These are phyloP conservation scores for Dolichoris vasculosae DNA, from an alignment of 1,140 invertebrate genomes.

Conservation along the genomic window DNA sequence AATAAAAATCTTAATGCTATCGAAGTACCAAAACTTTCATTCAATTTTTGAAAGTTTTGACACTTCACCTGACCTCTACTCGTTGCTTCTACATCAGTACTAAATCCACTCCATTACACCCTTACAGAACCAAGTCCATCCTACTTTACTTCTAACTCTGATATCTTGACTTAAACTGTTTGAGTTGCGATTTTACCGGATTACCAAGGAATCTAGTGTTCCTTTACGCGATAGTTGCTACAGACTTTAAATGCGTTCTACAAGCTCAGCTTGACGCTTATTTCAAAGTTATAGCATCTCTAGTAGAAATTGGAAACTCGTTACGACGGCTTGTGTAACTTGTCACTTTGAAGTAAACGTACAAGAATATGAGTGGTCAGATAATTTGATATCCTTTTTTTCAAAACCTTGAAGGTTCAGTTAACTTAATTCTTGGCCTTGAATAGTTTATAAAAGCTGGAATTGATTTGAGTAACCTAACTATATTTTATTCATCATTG, in stretches of 20 bases:
- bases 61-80: background rate
- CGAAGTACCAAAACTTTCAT: background rate
- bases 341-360: background rate
- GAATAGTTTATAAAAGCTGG: background rate
- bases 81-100: conserved; percentile 27
- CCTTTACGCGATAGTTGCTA: conserved; percentile 37
- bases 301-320: no score
- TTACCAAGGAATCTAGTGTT: conserved; percentile 65
- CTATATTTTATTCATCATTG: no score
- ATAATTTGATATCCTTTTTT: background rate
- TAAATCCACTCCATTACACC: conserved; percentile 64
- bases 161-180: conserved; percentile 69
- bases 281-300: background rate
- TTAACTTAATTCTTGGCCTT: background rate
- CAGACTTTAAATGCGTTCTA: background rate
- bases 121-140: conserved; percentile 55
- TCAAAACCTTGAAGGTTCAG: background rate
- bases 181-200: conserved; percentile 71
- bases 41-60: background rate
- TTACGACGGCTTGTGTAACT: background rate
- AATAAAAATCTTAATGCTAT: background rate
- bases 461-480: no score
- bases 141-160: conserved; percentile 28
- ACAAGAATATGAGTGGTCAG: background rate
- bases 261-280: background rate